phyloP scores from a whole-genome alignment of 1,140 invertebrate species.

The Planococcus citri region DNA sequence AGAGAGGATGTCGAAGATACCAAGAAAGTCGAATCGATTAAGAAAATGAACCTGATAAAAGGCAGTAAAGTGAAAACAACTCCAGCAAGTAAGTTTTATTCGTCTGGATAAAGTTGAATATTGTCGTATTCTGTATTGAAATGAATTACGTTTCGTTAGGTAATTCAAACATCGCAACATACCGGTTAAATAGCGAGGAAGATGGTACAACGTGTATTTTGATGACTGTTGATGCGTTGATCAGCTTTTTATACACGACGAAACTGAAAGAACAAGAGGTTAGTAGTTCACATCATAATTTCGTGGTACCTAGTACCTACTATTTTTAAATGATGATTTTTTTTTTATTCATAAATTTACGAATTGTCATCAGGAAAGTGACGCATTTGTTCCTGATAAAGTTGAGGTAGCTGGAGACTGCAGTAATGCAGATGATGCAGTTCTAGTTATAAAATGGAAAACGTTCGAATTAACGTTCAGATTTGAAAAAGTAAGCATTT shows the following conservation, averaged over 20 bases:
- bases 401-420: slow-evolving; percentile 50
- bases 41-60: slow-evolving; percentile 10
- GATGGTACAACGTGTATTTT: slow-evolving; percentile 29
- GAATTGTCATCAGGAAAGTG: slow-evolving; percentile 20
- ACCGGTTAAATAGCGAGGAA: slow-evolving; percentile 22
- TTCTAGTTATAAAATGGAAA: slow-evolving; percentile 53
- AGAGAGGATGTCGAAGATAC: not conserved
- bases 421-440: slow-evolving; percentile 50
- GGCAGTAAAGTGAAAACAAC: not conserved
- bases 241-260: slow-evolving; percentile 29
- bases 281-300: slow-evolving; percentile 17
- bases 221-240: slow-evolving; percentile 29
- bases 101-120: not conserved
- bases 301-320: no score
- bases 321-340: not conserved
- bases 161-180: not conserved
- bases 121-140: no score
- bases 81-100: not conserved
- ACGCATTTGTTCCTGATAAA: slow-evolving; percentile 31
- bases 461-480: slow-evolving; percentile 52
- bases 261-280: slow-evolving; percentile 28
- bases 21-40: not conserved
- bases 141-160: not conserved
- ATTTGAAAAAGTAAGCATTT: slow-evolving; percentile 50
- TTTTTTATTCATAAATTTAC: slow-evolving; percentile 4